These are phyloP conservation scores for Amphiprion percula DNA, from an alignment of 2,113 vertebrate species.

Conservation along the genomic window DNA sequence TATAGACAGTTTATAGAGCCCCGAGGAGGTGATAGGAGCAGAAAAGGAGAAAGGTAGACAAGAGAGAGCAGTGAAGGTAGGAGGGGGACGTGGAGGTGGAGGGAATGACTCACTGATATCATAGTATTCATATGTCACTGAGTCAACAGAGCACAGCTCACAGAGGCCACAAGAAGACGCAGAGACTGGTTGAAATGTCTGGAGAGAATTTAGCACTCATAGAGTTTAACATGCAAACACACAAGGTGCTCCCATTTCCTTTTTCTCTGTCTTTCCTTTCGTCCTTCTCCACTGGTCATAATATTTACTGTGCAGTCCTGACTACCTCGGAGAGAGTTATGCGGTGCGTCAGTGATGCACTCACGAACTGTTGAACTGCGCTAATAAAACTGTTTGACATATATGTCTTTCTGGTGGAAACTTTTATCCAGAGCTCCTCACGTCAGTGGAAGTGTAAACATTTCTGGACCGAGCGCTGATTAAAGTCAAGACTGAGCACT, in stretches of 20 bases:
- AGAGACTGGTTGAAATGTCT: slow-evolving; percentile 9
- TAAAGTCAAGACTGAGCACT: slow-evolving; percentile 1
- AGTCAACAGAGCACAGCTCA: slow-evolving; percentile 53
- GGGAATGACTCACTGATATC: slow-evolving; percentile 68
- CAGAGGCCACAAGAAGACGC: slow-evolving; percentile 13
- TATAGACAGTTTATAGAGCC: slow-evolving; percentile 47
- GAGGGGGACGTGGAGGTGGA: slow-evolving; percentile 3
- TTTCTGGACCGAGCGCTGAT: background rate
- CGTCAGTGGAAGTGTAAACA: slow-evolving; percentile 40
- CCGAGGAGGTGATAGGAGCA: slow-evolving; percentile 31
- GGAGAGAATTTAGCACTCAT: background rate
- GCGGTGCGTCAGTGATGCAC: slow-evolving; percentile 2
- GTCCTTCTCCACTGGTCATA: slow-evolving; percentile 27
- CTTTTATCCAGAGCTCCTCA: slow-evolving; percentile 15
- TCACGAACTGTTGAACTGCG: slow-evolving; percentile 20
- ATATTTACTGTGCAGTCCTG: slow-evolving; percentile 47
- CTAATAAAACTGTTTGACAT: slow-evolving; percentile 14
- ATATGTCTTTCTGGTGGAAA: slow-evolving; percentile 19
- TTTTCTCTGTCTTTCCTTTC: background rate
- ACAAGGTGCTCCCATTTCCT: background rate
- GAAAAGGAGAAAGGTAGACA: slow-evolving; percentile 18
- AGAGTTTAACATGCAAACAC: background rate
- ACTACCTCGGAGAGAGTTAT: slow-evolving; percentile 14
- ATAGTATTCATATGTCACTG: slow-evolving; percentile 66
- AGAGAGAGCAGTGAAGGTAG: background rate